Base-by-base conservation (phyloP, 2,888 invertebrate genomes). In the Lathronympha strigana region DNA sequence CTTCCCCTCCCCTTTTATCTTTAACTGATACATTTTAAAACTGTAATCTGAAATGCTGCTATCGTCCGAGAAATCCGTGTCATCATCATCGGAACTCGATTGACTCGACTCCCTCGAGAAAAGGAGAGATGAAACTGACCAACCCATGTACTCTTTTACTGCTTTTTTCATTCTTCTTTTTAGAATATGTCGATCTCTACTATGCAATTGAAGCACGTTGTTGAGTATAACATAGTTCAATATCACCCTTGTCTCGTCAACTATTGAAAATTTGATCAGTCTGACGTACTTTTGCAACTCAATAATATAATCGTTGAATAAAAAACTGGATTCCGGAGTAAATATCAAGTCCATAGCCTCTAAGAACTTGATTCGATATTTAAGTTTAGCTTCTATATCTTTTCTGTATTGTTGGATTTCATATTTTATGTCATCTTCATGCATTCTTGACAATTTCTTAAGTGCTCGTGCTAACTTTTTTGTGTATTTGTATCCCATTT, bases 161-260 rank as follows among this genome's bases (percentile, higher is more conserved):
- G 53, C 53, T 1, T 53, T 36, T 23, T 15, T 21, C 53, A 53
- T 23, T 53, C 9, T 53, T 4, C 2, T 36, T 36, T 23, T 53
- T 9, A 53, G n/a, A 0, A 0, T 4, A 4, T 15, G n/a, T n/a
- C 36, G 53, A 4, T 36, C 36, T 36, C 33, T 8, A 4, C 13
- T 4, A 6, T n/a, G 8, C 36, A 53, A 36, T 9, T 4, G 8
- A 1, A 53, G 21, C 4, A 53, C 21, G 9, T 13, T 36, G 4
- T 36, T 4, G 21, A 53, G 36, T 53, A 53, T 53, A n/a, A 36
- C 53, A 23, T 53, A 15, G 49, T 49, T 21, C 15, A 53, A 36
- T 9, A 53, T 6, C n/a, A 4, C 9, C n/a, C 13, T 36, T 21
- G 53, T 53, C 3, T 53, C 23, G 0, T 53, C 36, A 8, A 23